Conservation (phyloP, 2,797 vertebrate species). For the Parauchenoglanis ngamensis region DNA sequence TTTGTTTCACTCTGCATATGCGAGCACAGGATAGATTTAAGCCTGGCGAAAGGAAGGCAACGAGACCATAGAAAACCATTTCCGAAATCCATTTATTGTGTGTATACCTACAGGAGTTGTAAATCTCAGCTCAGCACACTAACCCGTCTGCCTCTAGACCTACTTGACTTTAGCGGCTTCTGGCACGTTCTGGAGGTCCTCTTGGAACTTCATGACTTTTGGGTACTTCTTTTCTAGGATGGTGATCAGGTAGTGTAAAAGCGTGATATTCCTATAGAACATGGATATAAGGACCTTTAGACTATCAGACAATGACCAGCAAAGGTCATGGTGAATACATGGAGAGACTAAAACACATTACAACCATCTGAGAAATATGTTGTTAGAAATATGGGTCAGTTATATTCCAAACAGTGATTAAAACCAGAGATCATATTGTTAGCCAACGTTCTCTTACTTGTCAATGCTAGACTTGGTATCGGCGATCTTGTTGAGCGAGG, state of each 20-base stretch:
- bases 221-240: slow-evolving; percentile 97
- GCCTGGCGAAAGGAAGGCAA: slow-evolving; percentile 36
- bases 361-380: not conserved
- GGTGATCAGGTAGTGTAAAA: slow-evolving; percentile 98
- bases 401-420: not conserved
- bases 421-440: not conserved
- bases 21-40: slow-evolving; percentile 43
- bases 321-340: not conserved
- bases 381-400: not conserved
- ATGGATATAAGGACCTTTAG: slow-evolving; percentile 21
- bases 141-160: slow-evolving; percentile 61
- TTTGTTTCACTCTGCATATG: slow-evolving; percentile 45
- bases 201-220: slow-evolving; percentile 87
- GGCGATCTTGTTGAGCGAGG: slow-evolving; percentile 97
- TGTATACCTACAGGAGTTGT: slow-evolving; percentile 43
- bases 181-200: slow-evolving; percentile 85
- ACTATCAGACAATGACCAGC: not conserved
- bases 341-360: not conserved
- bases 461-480: slow-evolving; percentile 99
- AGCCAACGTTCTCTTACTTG: slow-evolving; percentile 81
- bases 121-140: slow-evolving; percentile 39
- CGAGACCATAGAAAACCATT: slow-evolving; percentile 47
- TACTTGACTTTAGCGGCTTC: slow-evolving; percentile 98
- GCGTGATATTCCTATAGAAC: slow-evolving; percentile 87
- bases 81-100: slow-evolving; percentile 53